phyloP scores from a whole-genome alignment of 2,797 vertebrate species.

The Gobio occitaniae region DNA sequence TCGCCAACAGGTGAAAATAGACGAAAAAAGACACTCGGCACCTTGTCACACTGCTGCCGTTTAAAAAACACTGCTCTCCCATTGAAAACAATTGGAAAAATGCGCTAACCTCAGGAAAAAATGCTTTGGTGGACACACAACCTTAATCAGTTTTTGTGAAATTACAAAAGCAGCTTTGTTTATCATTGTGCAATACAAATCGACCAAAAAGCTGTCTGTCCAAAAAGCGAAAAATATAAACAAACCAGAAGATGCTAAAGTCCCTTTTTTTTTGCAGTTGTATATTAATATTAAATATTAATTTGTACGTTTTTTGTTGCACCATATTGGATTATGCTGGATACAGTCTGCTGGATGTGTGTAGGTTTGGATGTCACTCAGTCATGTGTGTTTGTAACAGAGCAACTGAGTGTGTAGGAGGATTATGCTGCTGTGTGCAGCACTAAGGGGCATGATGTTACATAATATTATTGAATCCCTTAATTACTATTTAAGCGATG shows the following conservation, averaged over 20 bases:
- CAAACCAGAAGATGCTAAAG: neutral
- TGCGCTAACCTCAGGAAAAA: no score
- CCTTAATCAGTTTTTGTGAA: neutral
- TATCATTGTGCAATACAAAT: neutral
- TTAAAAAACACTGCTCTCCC: no score
- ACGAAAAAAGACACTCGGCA: no score
- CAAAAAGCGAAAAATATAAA: no score
- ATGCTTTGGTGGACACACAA: no score
- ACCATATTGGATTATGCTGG: neutral
- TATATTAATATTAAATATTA: neutral
- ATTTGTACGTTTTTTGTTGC: neutral
- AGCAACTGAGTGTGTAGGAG: constrained; percentile 8
- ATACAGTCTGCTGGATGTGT: neutral
- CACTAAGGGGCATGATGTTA: constrained; percentile 8
- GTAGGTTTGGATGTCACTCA: constrained; percentile 3
- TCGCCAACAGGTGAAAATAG: no score
- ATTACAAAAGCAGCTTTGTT: neutral
- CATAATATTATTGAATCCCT: neutral
- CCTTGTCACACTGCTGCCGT: no score
- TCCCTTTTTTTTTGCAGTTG: neutral
- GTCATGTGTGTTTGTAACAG: neutral
- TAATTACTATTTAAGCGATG: neutral
- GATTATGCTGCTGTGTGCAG: neutral
- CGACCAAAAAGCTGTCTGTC: neutral
- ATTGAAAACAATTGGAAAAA: no score